These are phyloP conservation scores for Mallateleia sp. DNA, from an alignment of 2,888 invertebrate species.

Conservation along the genomic window DNA sequence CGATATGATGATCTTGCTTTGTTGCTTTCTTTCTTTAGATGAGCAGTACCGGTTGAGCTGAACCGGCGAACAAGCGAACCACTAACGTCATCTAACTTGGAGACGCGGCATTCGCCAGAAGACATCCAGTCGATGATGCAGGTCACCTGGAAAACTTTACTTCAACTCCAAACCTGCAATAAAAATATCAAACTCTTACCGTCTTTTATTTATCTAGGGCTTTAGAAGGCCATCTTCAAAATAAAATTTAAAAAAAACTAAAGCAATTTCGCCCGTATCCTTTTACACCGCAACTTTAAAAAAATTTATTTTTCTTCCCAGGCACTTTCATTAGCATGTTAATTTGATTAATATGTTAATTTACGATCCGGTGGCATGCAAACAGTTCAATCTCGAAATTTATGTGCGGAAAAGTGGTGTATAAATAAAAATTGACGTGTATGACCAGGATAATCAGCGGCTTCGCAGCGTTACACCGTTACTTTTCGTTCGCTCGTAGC, in stretches of 20 bases:
- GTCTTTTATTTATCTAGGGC: too few relatives aligned
- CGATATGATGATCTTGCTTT: too few relatives aligned
- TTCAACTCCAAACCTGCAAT: background rate
- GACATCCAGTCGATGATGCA: slow-evolving; percentile 14
- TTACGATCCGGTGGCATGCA: slow-evolving; percentile 29
- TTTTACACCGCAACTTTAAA: too few relatives aligned
- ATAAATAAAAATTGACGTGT: slow-evolving; percentile 56
- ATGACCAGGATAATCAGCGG: slow-evolving; percentile 45
- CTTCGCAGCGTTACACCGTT: slow-evolving; percentile 54
- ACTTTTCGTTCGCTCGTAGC: slow-evolving; percentile 58
- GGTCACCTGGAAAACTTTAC: background rate
- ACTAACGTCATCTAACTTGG: slow-evolving; percentile 37
- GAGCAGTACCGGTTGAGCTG: slow-evolving; percentile 21
- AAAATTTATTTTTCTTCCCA: slow-evolving; percentile 22
- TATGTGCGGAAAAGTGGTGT: slow-evolving; percentile 47
- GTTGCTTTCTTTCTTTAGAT: too few relatives aligned
- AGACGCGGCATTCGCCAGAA: background rate
- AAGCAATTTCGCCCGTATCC: too few relatives aligned
- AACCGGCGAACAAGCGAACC: background rate
- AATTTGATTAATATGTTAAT: slow-evolving; percentile 64
- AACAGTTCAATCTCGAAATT: slow-evolving; percentile 59
- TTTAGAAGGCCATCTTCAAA: too few relatives aligned
- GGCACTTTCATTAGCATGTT: slow-evolving; percentile 32
- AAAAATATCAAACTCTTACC: too few relatives aligned
- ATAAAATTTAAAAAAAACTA: too few relatives aligned